A percentile compares a stretch with the other conserved stretches of the same genome.
Conservation (phyloP, 2,797 vertebrate genomes). For the Liparis tanakae region DNA sequence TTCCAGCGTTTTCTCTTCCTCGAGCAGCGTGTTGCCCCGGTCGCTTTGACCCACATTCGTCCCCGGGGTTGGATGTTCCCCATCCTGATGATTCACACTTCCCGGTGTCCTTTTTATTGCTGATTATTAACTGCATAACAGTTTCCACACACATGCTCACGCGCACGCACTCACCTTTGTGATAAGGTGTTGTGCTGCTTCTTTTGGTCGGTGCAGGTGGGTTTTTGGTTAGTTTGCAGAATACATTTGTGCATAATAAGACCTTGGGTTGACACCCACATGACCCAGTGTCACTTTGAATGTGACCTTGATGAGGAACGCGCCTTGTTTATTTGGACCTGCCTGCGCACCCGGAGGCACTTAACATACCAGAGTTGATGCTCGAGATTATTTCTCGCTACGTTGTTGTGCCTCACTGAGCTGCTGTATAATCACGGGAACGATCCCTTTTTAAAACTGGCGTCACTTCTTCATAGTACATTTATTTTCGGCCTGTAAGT, state of each 20-base stretch:
- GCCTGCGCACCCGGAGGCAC: conserved; percentile 48
- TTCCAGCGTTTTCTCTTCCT: conserved; percentile 12
- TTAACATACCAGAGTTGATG: conserved; percentile 58
- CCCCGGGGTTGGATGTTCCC: neutral
- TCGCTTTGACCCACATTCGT: conserved; percentile 51
- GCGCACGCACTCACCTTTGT: neutral
- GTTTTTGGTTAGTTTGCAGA: neutral
- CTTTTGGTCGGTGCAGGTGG: neutral
- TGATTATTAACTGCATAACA: neutral
- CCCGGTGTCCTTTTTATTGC: neutral
- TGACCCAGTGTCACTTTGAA: conserved; percentile 1
- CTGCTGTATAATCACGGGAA: neutral
- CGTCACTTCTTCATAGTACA: neutral
- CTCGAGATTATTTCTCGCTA: conserved; percentile 20
- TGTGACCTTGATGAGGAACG: conserved; percentile 11
- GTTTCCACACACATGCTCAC: neutral
- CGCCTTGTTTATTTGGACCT: conserved; percentile 50
- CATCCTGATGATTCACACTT: neutral
- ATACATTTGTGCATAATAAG: neutral
- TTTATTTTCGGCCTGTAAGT: neutral
- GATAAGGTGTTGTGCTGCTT: neutral
- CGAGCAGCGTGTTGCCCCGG: conserved; percentile 8
- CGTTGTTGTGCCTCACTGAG: neutral
- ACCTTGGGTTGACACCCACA: neutral
- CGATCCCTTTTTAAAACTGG: too few species aligned